These are phyloP conservation scores for Chamaetylas fuelleborni DNA, from an alignment of 2,113 vertebrate species.

Conservation along the genomic window DNA sequence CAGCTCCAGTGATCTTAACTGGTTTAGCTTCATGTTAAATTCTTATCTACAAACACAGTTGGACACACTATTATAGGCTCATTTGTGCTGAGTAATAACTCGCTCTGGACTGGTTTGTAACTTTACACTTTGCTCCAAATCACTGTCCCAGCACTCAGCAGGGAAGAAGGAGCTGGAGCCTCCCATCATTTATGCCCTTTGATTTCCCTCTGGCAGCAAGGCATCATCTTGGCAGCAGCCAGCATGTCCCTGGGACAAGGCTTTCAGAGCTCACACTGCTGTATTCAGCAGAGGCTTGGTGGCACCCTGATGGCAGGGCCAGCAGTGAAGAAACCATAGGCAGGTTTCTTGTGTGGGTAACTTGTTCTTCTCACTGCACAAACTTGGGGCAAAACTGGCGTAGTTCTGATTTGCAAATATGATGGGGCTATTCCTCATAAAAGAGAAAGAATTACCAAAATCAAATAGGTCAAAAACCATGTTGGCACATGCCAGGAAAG, in stretches of 20 bases:
- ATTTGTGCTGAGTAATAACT: neutral
- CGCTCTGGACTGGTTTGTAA: neutral
- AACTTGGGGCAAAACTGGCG: neutral
- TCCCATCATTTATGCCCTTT: neutral
- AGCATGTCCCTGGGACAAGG: neutral
- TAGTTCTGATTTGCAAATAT: neutral
- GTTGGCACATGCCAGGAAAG: slow-evolving; percentile 11
- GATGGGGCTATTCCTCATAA: neutral
- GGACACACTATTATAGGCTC: neutral
- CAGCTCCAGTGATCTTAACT: neutral
- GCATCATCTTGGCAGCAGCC: neutral
- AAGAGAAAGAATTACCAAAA: slow-evolving; percentile 3
- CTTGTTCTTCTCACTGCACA: neutral
- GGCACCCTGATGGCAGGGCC: neutral
- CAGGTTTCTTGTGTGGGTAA: neutral
- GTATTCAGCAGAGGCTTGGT: neutral
- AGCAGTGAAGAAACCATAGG: fast-evolving
- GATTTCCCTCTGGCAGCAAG: neutral
- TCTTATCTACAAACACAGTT: neutral
- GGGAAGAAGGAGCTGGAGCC: neutral
- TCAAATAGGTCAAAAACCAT: neutral
- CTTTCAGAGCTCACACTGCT: neutral
- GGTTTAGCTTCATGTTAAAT: neutral
- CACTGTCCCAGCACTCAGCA: neutral
- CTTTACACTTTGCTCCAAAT: too few species aligned